phyloP scores from a whole-genome alignment of 2,797 vertebrate genomes.

The Synaphobranchus kaupii region DNA sequence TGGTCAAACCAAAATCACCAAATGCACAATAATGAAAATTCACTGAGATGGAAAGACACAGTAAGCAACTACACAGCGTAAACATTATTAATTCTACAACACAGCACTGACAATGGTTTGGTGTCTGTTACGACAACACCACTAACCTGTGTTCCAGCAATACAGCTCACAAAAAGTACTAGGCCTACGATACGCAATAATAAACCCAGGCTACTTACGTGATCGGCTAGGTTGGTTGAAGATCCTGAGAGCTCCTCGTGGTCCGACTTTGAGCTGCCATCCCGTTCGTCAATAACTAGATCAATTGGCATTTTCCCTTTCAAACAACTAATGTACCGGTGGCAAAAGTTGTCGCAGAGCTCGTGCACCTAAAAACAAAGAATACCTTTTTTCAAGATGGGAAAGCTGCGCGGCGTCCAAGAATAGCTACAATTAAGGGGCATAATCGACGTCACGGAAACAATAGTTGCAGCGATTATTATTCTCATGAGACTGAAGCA shows the following conservation, averaged over 20 bases:
- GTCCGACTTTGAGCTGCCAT: slow-evolving; percentile 98
- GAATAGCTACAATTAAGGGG: slow-evolving; percentile 83
- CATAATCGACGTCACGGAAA: slow-evolving; percentile 86
- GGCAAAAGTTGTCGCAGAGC: slow-evolving; percentile 99
- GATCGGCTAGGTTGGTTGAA: slow-evolving; percentile 97
- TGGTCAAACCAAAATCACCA: slow-evolving; percentile 19
- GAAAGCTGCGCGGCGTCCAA: slow-evolving; percentile 73
- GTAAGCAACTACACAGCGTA: not conserved
- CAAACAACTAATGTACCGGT: slow-evolving; percentile 99
- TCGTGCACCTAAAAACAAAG: slow-evolving; percentile 88
- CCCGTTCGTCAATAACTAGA: slow-evolving; percentile 98
- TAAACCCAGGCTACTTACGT: slow-evolving; percentile 83
- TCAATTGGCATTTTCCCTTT: slow-evolving; percentile 99
- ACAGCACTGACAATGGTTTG: slow-evolving; percentile 17
- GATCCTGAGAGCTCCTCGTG: slow-evolving; percentile 98
- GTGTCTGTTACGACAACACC: slow-evolving; percentile 54
- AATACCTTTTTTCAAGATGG: slow-evolving; percentile 66
- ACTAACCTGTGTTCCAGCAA: slow-evolving; percentile 58
- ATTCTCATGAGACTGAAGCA: slow-evolving; percentile 90
- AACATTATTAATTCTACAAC: slow-evolving; percentile 12
- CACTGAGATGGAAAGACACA: slow-evolving; percentile 18
- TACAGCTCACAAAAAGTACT: slow-evolving; percentile 47
- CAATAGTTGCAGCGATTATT: slow-evolving; percentile 91
- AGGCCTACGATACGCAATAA: slow-evolving; percentile 26
- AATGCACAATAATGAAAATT: slow-evolving; percentile 17